Percentiles rank a stretch among this genome's conserved stretches.
Conservation (phyloP, 2,797 vertebrate species). For the Alca torda region DNA sequence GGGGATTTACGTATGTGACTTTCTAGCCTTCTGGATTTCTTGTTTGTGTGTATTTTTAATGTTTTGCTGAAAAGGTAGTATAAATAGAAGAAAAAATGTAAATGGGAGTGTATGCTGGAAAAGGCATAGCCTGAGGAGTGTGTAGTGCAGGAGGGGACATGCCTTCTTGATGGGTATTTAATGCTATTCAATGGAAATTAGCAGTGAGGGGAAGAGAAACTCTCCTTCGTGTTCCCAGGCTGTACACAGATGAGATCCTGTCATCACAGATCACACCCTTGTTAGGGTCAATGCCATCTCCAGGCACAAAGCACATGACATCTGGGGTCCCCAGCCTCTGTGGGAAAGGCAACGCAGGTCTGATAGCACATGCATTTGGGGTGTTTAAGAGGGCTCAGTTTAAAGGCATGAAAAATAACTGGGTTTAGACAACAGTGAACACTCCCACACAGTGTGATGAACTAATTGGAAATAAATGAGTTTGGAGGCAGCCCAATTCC, state of each 20-base stretch:
- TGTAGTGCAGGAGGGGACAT: neutral
- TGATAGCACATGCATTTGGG: neutral
- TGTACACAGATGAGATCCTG: neutral
- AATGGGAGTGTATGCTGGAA: neutral
- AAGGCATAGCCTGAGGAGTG: neutral
- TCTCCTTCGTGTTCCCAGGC: neutral
- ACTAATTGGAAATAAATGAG: neutral
- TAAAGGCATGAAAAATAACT: neutral
- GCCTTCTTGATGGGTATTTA: neutral
- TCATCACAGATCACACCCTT: neutral
- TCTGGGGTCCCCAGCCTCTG: fast-evolving
- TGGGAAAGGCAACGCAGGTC: neutral
- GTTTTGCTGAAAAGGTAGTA: neutral
- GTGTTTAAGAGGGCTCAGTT: neutral
- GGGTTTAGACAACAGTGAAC: neutral
- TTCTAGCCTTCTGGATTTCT: neutral
- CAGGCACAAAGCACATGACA: neutral
- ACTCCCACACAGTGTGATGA: neutral
- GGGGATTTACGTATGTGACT: neutral
- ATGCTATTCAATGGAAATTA: neutral
- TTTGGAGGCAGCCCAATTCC: neutral
- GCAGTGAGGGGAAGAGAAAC: neutral
- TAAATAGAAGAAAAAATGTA: neutral
- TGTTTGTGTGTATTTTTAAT: neutral
- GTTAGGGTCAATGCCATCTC: neutral